phyloP scores from a whole-genome alignment of 2,113 vertebrate species.

The Oplegnathus fasciatus region DNA sequence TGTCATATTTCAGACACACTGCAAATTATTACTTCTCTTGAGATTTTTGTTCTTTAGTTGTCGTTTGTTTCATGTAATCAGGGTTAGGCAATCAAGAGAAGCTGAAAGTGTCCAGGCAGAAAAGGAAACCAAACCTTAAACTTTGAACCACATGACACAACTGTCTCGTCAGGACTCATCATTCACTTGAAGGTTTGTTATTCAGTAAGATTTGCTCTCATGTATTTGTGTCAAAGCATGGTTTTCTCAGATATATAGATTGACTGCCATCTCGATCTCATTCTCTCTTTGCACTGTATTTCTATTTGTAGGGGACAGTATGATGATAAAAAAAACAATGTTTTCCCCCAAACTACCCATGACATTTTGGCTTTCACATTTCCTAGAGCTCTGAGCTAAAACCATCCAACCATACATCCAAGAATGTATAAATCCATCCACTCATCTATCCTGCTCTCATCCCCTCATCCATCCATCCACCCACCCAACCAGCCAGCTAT shows the following conservation, averaged over 20 bases:
- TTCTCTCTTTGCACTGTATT: not conserved
- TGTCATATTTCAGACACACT: not conserved
- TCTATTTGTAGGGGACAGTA: not conserved
- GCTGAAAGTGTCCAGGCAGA: slow-evolving; percentile 4
- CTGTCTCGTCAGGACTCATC: slow-evolving; percentile 13
- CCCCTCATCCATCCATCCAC: slow-evolving; percentile 1
- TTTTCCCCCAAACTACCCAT: not conserved
- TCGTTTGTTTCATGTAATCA: not conserved
- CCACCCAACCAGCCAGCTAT: slow-evolving; percentile 38
- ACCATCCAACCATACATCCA: slow-evolving; percentile 18
- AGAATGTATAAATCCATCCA: slow-evolving; percentile 21
- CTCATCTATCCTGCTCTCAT: not conserved
- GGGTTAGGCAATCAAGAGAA: not conserved
- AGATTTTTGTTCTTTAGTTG: not conserved
- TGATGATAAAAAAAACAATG: not conserved
- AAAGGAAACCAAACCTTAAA: not conserved
- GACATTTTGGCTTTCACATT: slow-evolving; percentile 13
- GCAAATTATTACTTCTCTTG: not conserved
- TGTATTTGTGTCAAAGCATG: not conserved
- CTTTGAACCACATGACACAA: slow-evolving; percentile 31
- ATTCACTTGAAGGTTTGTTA: slow-evolving; percentile 18
- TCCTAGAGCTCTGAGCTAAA: slow-evolving; percentile 7
- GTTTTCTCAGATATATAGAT: slow-evolving; percentile 7
- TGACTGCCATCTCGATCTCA: not conserved
- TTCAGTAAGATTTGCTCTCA: not conserved